A percentile compares a stretch with the other conserved stretches of the same genome.
These are phyloP conservation scores for Willisornis vidua DNA, from an alignment of 2,113 vertebrate genomes.

Conservation along the genomic window DNA sequence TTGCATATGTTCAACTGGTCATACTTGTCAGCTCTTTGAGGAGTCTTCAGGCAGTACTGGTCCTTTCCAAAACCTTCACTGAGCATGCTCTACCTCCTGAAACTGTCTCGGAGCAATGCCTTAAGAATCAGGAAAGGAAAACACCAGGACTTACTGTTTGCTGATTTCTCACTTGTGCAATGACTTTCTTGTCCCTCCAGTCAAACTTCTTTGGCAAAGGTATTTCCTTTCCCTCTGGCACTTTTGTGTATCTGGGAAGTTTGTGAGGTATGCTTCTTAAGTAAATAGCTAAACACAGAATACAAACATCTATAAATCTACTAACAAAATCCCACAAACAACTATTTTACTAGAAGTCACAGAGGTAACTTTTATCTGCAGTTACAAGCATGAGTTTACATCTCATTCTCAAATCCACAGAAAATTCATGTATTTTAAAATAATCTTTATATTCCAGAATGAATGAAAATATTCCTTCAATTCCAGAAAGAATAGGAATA, in stretches of 20 bases:
- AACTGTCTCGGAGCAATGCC: background rate
- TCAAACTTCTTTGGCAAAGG: slow-evolving; percentile 85
- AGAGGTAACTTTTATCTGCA: background rate
- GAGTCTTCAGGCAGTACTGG: background rate
- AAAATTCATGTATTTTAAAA: background rate
- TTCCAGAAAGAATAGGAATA: background rate
- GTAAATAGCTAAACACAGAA: slow-evolving; percentile 80
- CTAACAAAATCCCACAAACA: background rate
- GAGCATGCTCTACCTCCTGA: background rate
- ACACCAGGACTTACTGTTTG: slow-evolving; percentile 74
- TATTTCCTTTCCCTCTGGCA: background rate
- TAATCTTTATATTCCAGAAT: background rate
- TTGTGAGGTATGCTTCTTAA: slow-evolving; percentile 75
- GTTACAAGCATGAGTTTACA: background rate
- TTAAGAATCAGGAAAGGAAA: background rate
- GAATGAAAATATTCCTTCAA: background rate
- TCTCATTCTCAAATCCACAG: background rate
- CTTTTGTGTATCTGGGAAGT: slow-evolving; percentile 70
- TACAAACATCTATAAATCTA: background rate
- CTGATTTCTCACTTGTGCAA: slow-evolving; percentile 88
- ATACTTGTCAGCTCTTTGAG: background rate
- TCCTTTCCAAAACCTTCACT: background rate
- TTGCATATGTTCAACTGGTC: background rate
- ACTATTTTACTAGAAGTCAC: background rate
- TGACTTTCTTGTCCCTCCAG: slow-evolving; percentile 86